These are phyloP conservation scores for Serinus canaria DNA, from an alignment of 2,113 vertebrate species.

Conservation along the genomic window DNA sequence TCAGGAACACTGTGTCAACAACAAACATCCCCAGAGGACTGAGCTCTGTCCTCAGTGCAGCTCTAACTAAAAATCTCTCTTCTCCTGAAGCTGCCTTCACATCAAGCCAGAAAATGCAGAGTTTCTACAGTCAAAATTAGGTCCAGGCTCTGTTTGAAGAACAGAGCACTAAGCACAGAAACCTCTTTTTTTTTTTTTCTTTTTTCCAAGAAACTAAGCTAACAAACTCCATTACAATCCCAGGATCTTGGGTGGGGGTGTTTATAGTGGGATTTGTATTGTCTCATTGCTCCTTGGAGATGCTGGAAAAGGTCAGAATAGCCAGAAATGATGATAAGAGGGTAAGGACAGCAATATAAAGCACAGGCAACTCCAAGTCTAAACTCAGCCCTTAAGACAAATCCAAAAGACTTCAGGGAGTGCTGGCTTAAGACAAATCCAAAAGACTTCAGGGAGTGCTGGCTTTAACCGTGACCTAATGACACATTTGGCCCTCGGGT, in stretches of 20 bases:
- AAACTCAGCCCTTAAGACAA: background rate
- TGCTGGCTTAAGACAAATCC: background rate
- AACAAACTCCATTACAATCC: rapidly evolving
- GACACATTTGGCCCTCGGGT: background rate
- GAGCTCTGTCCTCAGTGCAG: background rate
- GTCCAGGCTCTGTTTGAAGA: background rate
- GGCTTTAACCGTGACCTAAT: background rate
- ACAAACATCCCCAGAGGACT: background rate
- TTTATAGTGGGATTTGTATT: background rate
- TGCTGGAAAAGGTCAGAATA: background rate
- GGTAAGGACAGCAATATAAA: background rate
- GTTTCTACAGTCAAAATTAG: background rate
- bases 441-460: background rate
- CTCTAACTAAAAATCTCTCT: background rate
- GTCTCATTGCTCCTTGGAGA: background rate
- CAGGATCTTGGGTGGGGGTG: rapidly evolving
- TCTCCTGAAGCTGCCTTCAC: background rate
- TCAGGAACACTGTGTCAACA: background rate
- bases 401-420: background rate
- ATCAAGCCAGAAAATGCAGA: background rate
- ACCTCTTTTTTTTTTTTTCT: background rate
- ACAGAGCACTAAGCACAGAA: background rate
- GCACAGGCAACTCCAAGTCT: background rate
- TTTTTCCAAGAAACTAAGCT: background rate
- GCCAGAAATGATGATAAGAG: background rate